These are phyloP conservation scores for Drosophila setosimentum DNA, from an alignment of 2,888 invertebrate genomes.

Conservation along the genomic window DNA sequence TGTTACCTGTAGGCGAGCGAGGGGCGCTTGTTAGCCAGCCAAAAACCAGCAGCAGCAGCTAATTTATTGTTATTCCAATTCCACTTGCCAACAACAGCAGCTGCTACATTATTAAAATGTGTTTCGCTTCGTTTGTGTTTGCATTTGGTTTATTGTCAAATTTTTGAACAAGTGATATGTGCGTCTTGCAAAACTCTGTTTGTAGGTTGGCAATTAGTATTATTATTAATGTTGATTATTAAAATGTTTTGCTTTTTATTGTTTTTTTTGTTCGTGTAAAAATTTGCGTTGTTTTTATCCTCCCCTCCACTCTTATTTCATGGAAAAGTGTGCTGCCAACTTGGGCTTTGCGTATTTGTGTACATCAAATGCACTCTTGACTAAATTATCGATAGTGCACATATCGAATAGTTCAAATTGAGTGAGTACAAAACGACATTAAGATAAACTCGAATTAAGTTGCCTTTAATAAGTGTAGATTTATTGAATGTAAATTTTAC, in stretches of 20 bases:
- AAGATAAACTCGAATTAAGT: background rate
- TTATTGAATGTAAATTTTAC: background rate
- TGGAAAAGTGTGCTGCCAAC: constrained; percentile 46
- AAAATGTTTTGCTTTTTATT: constrained; percentile 24
- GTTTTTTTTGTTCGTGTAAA: constrained; percentile 24
- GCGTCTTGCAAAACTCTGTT: background rate
- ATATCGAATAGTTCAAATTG: constrained; percentile 12
- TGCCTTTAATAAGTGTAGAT: background rate
- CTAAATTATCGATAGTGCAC: constrained; percentile 7
- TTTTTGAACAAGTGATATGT: background rate
- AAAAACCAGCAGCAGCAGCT: constrained; percentile 17
- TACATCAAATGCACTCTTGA: constrained; percentile 27
- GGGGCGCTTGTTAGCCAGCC: constrained; percentile 8
- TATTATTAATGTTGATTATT: constrained; percentile 7
- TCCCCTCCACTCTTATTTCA: constrained; percentile 52
- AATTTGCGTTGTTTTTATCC: constrained; percentile 53
- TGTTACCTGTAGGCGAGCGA: constrained; percentile 37
- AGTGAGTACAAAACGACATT: background rate
- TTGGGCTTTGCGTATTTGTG: constrained; percentile 20
- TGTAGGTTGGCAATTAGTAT: background rate
- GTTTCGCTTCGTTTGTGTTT: constrained; percentile 2
- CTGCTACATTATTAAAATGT: constrained; percentile 44
- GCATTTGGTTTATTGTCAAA: constrained; percentile 3
- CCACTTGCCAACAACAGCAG: constrained; percentile 39
- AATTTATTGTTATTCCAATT: constrained; percentile 50